Evolutionary conservation across 2,113 vertebrate genomes (phyloP).

Genomic region (Cyprinodon variegatus): DNA sequence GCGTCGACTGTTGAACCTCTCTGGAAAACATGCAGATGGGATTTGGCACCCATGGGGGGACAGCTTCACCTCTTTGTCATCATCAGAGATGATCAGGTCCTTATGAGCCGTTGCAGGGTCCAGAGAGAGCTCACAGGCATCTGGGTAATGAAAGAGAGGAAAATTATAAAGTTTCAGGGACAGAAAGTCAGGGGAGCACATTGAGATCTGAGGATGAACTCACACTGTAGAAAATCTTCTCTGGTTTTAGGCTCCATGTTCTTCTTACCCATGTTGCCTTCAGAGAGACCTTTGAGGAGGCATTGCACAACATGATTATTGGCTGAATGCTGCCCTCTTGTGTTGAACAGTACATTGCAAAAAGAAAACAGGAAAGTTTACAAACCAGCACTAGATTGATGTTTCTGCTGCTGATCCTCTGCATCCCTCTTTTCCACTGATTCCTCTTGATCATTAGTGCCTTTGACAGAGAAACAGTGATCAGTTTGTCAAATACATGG

Average conservation of each 20-base stretch:
- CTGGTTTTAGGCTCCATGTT: slow-evolving; percentile 49
- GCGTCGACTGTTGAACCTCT: slow-evolving; percentile 41
- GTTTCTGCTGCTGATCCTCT: not conserved
- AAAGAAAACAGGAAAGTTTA: no score
- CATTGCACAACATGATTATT: not conserved
- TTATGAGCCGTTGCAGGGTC: slow-evolving; percentile 54
- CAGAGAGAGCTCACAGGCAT: slow-evolving; percentile 59
- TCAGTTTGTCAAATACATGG: not conserved
- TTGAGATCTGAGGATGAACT: slow-evolving; percentile 31
- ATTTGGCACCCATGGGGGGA: not conserved
- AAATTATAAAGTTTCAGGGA: not conserved
- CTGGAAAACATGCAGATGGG: not conserved
- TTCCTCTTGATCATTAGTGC: not conserved
- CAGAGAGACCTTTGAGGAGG: slow-evolving; percentile 4
- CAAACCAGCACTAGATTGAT: no score
- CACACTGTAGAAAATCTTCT: slow-evolving; percentile 64
- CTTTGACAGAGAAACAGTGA: slow-evolving; percentile 1
- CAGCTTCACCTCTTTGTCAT: slow-evolving; percentile 31
- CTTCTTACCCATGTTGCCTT: not conserved
- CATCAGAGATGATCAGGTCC: slow-evolving; percentile 43
- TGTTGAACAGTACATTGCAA: no score
- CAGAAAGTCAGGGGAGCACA: not conserved
- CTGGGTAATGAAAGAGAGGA: slow-evolving; percentile 31
- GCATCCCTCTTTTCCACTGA: not conserved
- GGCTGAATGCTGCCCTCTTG: no score